Evolutionary conservation across 1,140 invertebrate species (phyloP).

Genomic region (Galleria mellonella): DNA sequence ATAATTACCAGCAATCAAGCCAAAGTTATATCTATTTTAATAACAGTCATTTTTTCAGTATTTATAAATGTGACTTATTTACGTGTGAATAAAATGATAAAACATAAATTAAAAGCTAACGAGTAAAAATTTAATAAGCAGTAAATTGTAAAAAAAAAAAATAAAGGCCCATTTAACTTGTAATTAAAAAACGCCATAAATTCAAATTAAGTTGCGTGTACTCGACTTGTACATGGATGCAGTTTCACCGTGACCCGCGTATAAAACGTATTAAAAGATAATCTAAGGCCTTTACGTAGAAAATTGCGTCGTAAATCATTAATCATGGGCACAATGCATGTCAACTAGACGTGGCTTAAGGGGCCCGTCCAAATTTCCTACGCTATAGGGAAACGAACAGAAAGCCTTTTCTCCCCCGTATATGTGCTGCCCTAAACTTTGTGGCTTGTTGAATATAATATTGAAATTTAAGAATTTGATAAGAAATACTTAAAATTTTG

Average conservation of each 20-base stretch:
- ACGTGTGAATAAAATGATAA: too few relatives aligned
- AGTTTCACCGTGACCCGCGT: slow-evolving; percentile 1
- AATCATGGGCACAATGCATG: slow-evolving; percentile 62
- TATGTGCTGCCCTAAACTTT: not conserved
- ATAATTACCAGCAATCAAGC: too few relatives aligned
- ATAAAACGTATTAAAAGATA: not conserved
- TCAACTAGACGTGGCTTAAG: slow-evolving; percentile 51
- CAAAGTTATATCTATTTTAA: too few relatives aligned
- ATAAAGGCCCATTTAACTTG: not conserved
- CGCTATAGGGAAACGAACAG: slow-evolving; percentile 60
- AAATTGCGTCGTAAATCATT: slow-evolving; percentile 59
- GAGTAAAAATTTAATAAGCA: too few relatives aligned
- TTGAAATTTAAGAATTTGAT: too few relatives aligned
- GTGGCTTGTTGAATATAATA: not conserved
- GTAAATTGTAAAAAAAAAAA: too few relatives aligned
- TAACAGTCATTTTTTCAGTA: too few relatives aligned
- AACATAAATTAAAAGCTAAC: too few relatives aligned
- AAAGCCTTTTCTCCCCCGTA: slow-evolving; percentile 26
- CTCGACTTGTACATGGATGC: not conserved
- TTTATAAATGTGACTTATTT: too few relatives aligned
- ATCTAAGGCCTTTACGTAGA: slow-evolving; percentile 36
- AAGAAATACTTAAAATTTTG: too few relatives aligned
- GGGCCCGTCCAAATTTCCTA: slow-evolving; percentile 47
- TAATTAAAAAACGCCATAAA: slow-evolving; percentile 4
- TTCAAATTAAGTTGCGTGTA: slow-evolving; percentile 5